phyloP scores from a whole-genome alignment of 2,888 invertebrate genomes.

The Cecidostiba fungosa region DNA sequence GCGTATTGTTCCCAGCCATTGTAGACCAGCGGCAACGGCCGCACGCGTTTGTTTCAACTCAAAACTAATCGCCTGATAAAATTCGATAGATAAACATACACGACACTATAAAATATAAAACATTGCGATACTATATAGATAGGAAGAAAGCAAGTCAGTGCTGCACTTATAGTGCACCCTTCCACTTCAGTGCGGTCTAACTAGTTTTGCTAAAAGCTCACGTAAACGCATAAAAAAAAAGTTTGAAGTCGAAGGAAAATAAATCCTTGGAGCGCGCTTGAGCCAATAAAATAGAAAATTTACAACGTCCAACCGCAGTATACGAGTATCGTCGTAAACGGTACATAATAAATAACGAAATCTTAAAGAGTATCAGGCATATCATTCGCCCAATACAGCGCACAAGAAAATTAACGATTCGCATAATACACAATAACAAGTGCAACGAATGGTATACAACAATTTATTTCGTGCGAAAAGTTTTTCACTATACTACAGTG shows the following conservation, averaged over 20 bases:
- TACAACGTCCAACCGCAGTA: background rate
- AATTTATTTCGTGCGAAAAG: too few relatives aligned
- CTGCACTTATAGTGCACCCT: background rate
- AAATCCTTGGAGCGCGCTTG: background rate
- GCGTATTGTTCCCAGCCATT: background rate
- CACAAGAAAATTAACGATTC: too few relatives aligned
- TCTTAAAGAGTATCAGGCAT: background rate
- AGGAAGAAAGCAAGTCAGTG: background rate
- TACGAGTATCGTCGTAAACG: background rate
- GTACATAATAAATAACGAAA: background rate
- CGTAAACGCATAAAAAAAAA: background rate
- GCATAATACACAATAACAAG: too few relatives aligned
- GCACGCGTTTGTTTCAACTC: background rate
- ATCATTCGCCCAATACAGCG: too few relatives aligned
- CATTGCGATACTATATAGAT: background rate
- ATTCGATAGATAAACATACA: background rate
- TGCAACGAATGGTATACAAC: too few relatives aligned
- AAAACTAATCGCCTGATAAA: background rate
- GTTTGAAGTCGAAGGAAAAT: background rate
- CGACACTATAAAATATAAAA: background rate
- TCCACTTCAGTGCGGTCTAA: background rate
- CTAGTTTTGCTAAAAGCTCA: background rate
- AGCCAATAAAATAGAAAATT: background rate
- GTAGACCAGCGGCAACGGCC: background rate
- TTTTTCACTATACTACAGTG: too few relatives aligned